Conservation (phyloP, 1,140 invertebrate species). For the Samia ricini region DNA sequence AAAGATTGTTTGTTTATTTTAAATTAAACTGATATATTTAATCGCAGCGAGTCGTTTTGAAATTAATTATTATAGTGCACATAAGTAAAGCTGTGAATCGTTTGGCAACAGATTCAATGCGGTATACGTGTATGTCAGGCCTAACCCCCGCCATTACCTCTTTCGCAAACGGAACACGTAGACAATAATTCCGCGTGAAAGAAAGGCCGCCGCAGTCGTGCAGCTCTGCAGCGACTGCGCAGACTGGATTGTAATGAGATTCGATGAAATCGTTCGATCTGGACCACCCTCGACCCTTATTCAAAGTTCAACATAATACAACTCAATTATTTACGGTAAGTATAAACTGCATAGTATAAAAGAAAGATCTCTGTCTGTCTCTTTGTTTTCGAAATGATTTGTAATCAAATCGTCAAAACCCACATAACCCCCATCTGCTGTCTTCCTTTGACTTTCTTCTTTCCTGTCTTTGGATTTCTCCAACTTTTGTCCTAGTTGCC, state of each 20-base stretch:
- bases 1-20: too few species aligned
- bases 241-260: constrained; percentile 18
- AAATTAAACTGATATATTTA: background rate
- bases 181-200: constrained; percentile 21
- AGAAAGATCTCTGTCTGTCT: too few species aligned
- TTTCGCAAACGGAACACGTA: constrained; percentile 18
- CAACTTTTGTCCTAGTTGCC: too few species aligned
- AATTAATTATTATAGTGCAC: background rate
- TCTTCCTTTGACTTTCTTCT: too few species aligned
- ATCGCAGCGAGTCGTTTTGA: background rate
- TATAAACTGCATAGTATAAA: background rate
- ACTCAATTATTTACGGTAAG: too few species aligned
- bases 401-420: too few species aligned
- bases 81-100: background rate
- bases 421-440: too few species aligned
- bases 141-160: background rate
- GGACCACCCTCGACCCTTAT: constrained; percentile 11
- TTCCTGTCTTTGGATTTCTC: too few species aligned
- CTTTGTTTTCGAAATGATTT: too few species aligned
- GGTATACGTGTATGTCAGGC: background rate
- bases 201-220: constrained; percentile 4
- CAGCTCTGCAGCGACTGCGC: background rate
- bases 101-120: background rate
- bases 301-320: background rate
- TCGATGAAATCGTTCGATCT: constrained; percentile 15